Percentiles rank a stretch among this genome's conserved stretches.
Evolutionary conservation across 2,888 invertebrate species (phyloP).

Genomic region (Lucinisca nassula): DNA sequence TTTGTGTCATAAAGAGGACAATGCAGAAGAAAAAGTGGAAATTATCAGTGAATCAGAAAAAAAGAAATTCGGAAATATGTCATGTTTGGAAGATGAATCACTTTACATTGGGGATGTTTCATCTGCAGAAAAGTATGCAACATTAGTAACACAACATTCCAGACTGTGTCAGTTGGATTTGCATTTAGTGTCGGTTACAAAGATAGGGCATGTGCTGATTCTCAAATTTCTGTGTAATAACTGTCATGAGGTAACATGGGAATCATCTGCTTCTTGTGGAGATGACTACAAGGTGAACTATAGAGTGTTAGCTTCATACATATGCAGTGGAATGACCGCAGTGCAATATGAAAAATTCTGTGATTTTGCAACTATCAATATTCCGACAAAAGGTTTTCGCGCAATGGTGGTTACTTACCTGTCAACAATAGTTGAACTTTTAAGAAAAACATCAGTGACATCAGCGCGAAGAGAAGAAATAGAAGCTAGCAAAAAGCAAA

Average conservation of each 20-base stretch:
- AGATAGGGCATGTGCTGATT: conserved; percentile 26
- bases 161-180: neutral
- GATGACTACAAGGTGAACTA: conserved; percentile 31
- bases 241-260: conserved; percentile 15
- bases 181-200: neutral
- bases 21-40: neutral
- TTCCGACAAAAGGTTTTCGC: conserved; percentile 4
- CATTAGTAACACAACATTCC: neutral
- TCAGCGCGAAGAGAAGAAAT: neutral
- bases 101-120: neutral
- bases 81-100: neutral
- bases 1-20: neutral
- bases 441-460: neutral
- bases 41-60: neutral
- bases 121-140: neutral
- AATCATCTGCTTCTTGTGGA: conserved; percentile 19
- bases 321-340: conserved; percentile 31
- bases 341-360: conserved; percentile 30
- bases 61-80: neutral
- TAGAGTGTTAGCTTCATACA: neutral
- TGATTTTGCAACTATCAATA: conserved; percentile 5
- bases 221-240: neutral
- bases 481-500: neutral
- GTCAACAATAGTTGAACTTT: conserved; percentile 7
- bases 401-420: neutral